Evolutionary conservation across 92 coral and sea anemone genomes (phyloP), one percentile per base, ranked within the genome.

Genomic region (Porites lobata): DNA sequence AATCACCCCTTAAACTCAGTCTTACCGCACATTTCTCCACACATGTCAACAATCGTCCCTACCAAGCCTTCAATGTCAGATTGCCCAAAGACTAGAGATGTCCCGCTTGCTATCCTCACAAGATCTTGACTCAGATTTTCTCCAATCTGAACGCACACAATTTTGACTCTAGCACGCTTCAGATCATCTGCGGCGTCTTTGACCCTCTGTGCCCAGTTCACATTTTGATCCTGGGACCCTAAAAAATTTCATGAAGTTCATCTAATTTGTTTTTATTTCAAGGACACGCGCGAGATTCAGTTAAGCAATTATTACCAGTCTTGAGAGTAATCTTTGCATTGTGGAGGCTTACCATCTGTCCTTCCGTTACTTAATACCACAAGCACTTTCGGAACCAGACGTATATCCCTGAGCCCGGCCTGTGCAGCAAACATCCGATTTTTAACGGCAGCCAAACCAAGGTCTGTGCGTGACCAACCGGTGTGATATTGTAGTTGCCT

Each of bases 401-500:
- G 38, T 0, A 62, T 20, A 13, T 63, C 58, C 47, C 94, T 88
- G 19, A 85, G 82, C 0, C 92, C 91, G 52, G 78, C 72, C 50
- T 57, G 59, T 38, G 78, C 51, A 1, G 77, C 82, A 64, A 84
- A 86, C 85, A 92, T 85, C 38, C 67, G 92, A 13, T 87, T 69
- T 26, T 64, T 76, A 4, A 76, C 86, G 4, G 92, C 82, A 17
- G 65, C 63, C 64, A 88, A 50, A 12, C 92, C 94, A 21, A 88
- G 90, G 52, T 92, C 94, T 22, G 86, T 58, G 26, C 92, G 84
- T 56, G 94, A 88, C 94, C 92, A 92, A 22, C 91, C 94, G 29
- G 81, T 71, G 56, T 72, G 80, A 47, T 87, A 84, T 11, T 76
- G 59, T 61, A 92, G 66, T 56, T 78, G 73, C 0, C 72, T 76